Base-by-base conservation (phyloP, 2,888 invertebrate genomes). In the Unio delphinus region DNA sequence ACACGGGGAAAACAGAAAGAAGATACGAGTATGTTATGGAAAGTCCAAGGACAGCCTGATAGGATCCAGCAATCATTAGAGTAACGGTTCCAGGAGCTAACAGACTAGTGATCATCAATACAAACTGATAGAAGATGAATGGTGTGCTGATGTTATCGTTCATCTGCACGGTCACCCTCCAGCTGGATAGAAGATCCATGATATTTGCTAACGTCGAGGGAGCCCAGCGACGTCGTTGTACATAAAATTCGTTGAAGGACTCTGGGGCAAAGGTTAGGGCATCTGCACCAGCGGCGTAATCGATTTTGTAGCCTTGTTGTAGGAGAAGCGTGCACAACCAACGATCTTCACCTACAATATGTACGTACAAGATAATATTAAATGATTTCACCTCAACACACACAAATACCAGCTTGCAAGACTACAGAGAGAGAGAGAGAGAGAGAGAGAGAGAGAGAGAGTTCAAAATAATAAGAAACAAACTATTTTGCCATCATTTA, bases 21-120 rank as follows among this genome's bases (percentile, higher is more conserved):
- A 96, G 94, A 88, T 98, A 97, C 68, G 97, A 96, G 64, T 96
- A 95, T 96, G 96, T 97, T 87, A 97, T 97, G 91, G 96, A 96
- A 84, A 98, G 96, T 89, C 95, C 94, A 89, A 99, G 97, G 77
- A 98, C 98, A 59, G 98, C 97, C 90, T 97, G 96, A 86, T 98
- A 98, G 89, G 98, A 98, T 91, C 98, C 98, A 93, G 98, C 95
- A 96, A 98, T 98, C 80, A 84, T 75, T 28, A 83, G 68, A n/a
- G 83, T 74, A 0, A 86, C 83, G 3, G 81, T 83, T 5, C 82
- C 81, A 0, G 84, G 84, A 1, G 81, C 83, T 17, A 85, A 69
- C 30, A 85, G 73, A 67, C 81, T 79, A 18, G 82, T 78, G 5
- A 77, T 28, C 69, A 83, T 70, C 62, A 85, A 67, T 23, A 86